Conservation (phyloP, 2,888 invertebrate species). For the Agrochola circellaris region DNA sequence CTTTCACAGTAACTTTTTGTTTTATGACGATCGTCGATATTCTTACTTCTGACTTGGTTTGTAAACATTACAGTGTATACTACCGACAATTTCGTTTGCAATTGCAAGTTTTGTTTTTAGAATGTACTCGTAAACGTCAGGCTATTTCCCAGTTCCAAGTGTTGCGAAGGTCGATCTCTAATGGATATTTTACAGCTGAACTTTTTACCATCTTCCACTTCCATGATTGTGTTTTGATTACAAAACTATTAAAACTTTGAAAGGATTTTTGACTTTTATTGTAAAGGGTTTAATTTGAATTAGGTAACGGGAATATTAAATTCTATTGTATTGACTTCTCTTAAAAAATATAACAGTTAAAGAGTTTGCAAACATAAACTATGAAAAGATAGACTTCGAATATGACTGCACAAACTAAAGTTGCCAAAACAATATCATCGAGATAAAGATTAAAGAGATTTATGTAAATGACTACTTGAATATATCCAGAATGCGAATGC, state of each 20-base stretch:
- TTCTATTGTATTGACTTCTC: background rate
- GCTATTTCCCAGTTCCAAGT: constrained; percentile 61
- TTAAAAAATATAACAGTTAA: background rate
- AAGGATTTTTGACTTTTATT: background rate
- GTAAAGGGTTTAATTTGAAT: background rate
- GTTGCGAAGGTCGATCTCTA: constrained; percentile 68
- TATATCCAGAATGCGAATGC: background rate
- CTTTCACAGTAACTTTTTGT: constrained; percentile 54
- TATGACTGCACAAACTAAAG: background rate
- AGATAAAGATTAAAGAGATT: background rate
- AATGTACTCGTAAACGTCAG: constrained; percentile 56
- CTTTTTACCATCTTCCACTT: constrained; percentile 66
- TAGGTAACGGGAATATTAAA: background rate
- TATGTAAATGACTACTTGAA: background rate
- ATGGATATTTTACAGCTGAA: constrained; percentile 66
- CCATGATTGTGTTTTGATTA: constrained; percentile 46
- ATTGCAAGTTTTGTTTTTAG: constrained; percentile 60
- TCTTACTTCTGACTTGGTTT: constrained; percentile 57
- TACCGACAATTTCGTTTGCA: constrained; percentile 48
- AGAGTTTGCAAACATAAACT: background rate
- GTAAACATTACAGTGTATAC: constrained; percentile 56
- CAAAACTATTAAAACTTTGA: constrained; percentile 13
- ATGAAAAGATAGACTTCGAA: background rate
- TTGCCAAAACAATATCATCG: background rate
- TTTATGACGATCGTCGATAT: constrained; percentile 42